These are phyloP conservation scores for Gavia stellata DNA, from an alignment of 2,113 vertebrate genomes.

Conservation along the genomic window DNA sequence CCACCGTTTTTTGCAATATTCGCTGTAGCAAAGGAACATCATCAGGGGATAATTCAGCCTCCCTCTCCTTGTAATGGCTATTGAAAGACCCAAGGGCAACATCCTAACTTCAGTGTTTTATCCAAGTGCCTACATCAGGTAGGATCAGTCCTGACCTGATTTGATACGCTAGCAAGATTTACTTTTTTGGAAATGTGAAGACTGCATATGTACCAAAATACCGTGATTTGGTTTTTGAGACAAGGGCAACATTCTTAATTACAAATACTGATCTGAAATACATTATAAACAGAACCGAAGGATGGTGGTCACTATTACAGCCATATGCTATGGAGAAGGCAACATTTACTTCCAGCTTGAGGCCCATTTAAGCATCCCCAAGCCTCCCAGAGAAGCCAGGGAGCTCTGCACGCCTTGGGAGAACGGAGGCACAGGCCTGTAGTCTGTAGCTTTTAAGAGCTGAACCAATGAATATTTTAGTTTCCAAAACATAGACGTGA, in stretches of 20 bases:
- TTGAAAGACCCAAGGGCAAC: not conserved
- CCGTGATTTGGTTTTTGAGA: not conserved
- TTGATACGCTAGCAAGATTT: not conserved
- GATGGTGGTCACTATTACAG: not conserved
- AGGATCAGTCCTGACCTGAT: not conserved
- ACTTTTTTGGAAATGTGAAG: not conserved
- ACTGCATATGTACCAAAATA: not conserved
- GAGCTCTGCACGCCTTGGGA: not conserved
- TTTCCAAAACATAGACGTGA: not conserved
- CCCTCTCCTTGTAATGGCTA: not conserved
- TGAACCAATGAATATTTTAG: not conserved
- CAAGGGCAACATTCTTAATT: not conserved
- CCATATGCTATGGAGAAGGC: not conserved
- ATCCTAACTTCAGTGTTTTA: not conserved
- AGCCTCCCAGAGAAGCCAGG: not conserved
- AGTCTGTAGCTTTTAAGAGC: not conserved
- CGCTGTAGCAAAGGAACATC: not conserved
- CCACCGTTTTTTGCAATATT: not conserved
- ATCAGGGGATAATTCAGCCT: not conserved
- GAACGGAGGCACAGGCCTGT: fast-evolving
- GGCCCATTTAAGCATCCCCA: not conserved
- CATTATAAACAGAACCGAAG: not conserved
- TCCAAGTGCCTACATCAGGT: fast-evolving
- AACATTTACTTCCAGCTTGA: not conserved
- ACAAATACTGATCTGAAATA: not conserved